Base-by-base conservation (phyloP, 2,797 vertebrate species). In the Myotis planiceps region DNA sequence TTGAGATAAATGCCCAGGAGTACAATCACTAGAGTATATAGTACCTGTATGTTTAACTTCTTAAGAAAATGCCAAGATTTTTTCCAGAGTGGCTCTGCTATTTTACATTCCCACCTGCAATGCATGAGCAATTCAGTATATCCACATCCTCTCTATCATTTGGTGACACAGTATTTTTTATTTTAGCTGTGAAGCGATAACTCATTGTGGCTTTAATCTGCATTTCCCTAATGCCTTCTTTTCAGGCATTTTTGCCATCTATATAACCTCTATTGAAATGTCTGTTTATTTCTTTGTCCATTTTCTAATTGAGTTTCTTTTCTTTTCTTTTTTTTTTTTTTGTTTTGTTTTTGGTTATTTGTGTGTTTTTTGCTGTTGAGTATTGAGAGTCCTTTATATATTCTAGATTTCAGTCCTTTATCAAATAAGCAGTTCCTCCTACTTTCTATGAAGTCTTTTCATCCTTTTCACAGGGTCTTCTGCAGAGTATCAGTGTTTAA, bases 151-250 rank as follows among this genome's bases (percentile, higher is more conserved):
- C 29, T 8, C 14, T n/a, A 74, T 78, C 2, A 68, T 55, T 89
- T 90, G 16, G 2, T 55, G 9, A 65, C 84, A 29, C 18, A 53
- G 14, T 58, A 42, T 72, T 74, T 93, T 53, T 88, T 29, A 51
- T 87, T 69, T 91, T 85, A 82, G n/a, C 3, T 23, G 8, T 63
- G 23, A n/a, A 34, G 3, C 69, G 5, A 74, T 75, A 82, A 42
- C 34, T 79, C 18, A 68, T 6, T 72, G 68, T 88, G 58, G 3
- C 37, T 88, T 78, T 92, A 72, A 92, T 80, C 82, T 87, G 27
- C 19, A 75, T 92, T 94, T 94, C 23, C 21, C 37, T 66, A 60
- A 87, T 76, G 9, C 63, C 25, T 65, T 39, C 8, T 96, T 92
- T 66, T 95, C 9, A 55, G 49, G 16, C 18, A 78, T 69, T 32